Evolutionary conservation across 2,888 invertebrate genomes (phyloP), one percentile per base, ranked within the genome.

Genomic region (Pseudococcus viburni): DNA sequence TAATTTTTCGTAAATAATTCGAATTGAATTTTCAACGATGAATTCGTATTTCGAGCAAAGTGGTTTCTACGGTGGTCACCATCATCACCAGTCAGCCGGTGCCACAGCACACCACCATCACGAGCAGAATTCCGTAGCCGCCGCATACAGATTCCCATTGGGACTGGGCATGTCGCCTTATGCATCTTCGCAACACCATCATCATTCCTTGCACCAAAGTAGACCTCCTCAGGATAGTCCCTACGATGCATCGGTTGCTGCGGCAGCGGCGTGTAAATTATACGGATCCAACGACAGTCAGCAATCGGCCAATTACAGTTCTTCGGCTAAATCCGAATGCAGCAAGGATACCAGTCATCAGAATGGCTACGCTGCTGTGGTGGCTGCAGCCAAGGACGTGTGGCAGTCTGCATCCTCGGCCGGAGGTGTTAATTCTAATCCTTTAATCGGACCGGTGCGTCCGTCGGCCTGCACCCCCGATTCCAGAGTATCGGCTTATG

Each of bases 21-120:
- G 26, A 33, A 33, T 51, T 92, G 22, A 22, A 33, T 33, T 33
- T 33, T 33, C 26, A 33, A 33, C 26, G 92, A 97, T 97, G 97
- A 97, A 97, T 95, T 97, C 97, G 92, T 98, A 97, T 93, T 98
- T 97, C 93, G 97, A 97, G 94, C 97, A 97, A 94, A 96, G 96
- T 92, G 97, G 97, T 93, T 98, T 98, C 94, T 97, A 98, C 93
- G 97, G 97, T 91, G 94, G 95, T 91, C 96, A 97, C 92, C 97
- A 97, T 92, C 95, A 96, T 93, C 95, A 97, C 93, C 94, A 94
- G 92, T 93, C 94, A 91, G 91, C 93, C 90, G 93, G 93, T 85
- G 93, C 93, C 80, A 93, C 94, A 89, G 94, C 94, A 90, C 94
- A 94, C 90, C 94, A 94, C 91, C 96, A 96, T 90, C 92, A 92